Conservation (phyloP, 2,797 vertebrate genomes). For the Pristis pectinata region DNA sequence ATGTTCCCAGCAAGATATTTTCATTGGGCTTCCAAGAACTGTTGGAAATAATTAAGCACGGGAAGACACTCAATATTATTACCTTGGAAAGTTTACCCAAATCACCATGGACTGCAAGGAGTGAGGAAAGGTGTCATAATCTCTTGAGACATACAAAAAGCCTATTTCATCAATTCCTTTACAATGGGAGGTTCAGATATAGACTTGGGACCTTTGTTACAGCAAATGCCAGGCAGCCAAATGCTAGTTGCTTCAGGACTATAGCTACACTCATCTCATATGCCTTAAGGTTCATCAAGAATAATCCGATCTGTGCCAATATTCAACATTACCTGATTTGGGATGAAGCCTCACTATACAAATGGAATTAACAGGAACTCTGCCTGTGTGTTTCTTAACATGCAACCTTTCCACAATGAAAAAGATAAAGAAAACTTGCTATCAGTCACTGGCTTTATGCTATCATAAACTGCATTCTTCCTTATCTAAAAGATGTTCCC, state of each 20-base stretch:
- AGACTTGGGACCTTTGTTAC: not conserved
- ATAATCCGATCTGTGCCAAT: not conserved
- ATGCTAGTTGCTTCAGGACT: not conserved
- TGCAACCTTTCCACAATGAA: not conserved
- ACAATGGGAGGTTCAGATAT: not conserved
- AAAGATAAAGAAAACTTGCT: not conserved
- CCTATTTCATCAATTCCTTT: not conserved
- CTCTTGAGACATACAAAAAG: not conserved
- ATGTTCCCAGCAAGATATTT: not conserved
- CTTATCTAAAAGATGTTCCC: not conserved
- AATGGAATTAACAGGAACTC: not conserved
- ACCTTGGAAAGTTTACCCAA: not conserved
- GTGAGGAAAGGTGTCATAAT: not conserved
- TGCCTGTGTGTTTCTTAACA: not conserved
- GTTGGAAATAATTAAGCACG: not conserved
- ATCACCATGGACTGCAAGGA: not conserved
- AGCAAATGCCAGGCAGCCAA: not conserved
- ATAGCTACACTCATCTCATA: not conserved
- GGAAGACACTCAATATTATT: not conserved
- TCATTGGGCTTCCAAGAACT: not conserved
- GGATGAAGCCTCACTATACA: not conserved
- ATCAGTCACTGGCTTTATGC: not conserved
- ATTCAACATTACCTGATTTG: not conserved
- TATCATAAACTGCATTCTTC: not conserved
- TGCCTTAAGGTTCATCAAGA: not conserved